phyloP scores from a whole-genome alignment of 1,140 invertebrate genomes.

The Cherax quadricarinatus region DNA sequence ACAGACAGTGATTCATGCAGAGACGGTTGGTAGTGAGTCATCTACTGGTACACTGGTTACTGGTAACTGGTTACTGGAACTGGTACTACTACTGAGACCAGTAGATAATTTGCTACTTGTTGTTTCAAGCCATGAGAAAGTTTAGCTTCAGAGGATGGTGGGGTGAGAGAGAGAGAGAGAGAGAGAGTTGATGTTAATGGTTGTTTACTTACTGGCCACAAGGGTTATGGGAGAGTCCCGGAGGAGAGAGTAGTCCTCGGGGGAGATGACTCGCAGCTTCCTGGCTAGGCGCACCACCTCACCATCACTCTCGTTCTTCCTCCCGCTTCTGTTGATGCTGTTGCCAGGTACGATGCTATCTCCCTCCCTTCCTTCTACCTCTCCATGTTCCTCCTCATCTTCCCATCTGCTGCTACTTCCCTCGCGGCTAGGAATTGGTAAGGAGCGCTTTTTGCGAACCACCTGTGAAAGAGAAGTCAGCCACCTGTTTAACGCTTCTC shows the following conservation, averaged over 20 bases:
- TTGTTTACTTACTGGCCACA: slow-evolving; percentile 70
- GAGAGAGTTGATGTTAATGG: too few relatives aligned
- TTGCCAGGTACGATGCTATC: slow-evolving; percentile 74
- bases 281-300: slow-evolving; percentile 74
- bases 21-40: too few relatives aligned
- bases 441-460: not conserved
- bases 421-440: not conserved
- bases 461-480: not conserved
- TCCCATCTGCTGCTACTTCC: not conserved
- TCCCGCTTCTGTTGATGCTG: not conserved
- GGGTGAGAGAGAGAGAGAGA: too few relatives aligned
- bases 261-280: slow-evolving; percentile 75
- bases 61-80: too few relatives aligned
- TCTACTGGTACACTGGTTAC: too few relatives aligned
- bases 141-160: too few relatives aligned
- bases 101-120: too few relatives aligned
- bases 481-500: too few relatives aligned
- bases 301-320: slow-evolving; percentile 79
- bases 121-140: too few relatives aligned
- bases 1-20: too few relatives aligned
- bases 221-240: slow-evolving; percentile 73
- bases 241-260: slow-evolving; percentile 74
- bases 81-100: too few relatives aligned
- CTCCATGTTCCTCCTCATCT: not conserved
- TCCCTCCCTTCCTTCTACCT: not conserved